Percentiles rank a stretch among this genome's conserved stretches.
These are phyloP conservation scores for Lottia gigantea DNA, from an alignment of 2,888 invertebrate genomes.

Conservation along the genomic window DNA sequence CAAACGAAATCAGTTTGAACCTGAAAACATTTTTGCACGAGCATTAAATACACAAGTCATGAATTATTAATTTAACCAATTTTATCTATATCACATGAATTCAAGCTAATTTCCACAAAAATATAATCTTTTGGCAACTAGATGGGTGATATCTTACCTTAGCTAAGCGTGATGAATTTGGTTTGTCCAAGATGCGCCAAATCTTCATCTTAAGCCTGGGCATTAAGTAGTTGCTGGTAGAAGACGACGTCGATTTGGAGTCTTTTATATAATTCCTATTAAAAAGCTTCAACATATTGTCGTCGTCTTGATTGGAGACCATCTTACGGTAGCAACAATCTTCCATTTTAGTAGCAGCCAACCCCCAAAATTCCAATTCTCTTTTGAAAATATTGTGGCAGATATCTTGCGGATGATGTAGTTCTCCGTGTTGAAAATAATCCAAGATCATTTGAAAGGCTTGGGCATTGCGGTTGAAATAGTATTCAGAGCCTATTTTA, in stretches of 20 bases:
- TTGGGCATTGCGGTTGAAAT: constrained; percentile 30
- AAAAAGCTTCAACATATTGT: constrained; percentile 25
- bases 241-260: constrained; percentile 11
- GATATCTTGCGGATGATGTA: constrained; percentile 90
- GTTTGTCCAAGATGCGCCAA: constrained; percentile 34
- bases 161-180: constrained; percentile 29
- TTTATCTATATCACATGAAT: too few relatives aligned
- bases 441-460: constrained; percentile 38
- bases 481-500: constrained; percentile 23
- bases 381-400: constrained; percentile 84
- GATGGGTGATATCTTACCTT: constrained; percentile 28
- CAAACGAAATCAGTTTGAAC: too few relatives aligned
- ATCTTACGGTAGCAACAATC: constrained; percentile 36
- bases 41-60: too few relatives aligned
- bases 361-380: constrained; percentile 39
- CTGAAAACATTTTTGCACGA: too few relatives aligned
- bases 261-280: constrained; percentile 22
- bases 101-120: too few relatives aligned
- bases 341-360: constrained; percentile 29
- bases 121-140: too few relatives aligned
- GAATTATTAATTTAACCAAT: too few relatives aligned
- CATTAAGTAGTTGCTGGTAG: constrained; percentile 20
- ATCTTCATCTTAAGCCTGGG: constrained; percentile 14
- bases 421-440: constrained; percentile 77
- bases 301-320: constrained; percentile 30